These are phyloP conservation scores for Musca vetustissima DNA, from an alignment of 1,140 invertebrate genomes.

Conservation along the genomic window DNA sequence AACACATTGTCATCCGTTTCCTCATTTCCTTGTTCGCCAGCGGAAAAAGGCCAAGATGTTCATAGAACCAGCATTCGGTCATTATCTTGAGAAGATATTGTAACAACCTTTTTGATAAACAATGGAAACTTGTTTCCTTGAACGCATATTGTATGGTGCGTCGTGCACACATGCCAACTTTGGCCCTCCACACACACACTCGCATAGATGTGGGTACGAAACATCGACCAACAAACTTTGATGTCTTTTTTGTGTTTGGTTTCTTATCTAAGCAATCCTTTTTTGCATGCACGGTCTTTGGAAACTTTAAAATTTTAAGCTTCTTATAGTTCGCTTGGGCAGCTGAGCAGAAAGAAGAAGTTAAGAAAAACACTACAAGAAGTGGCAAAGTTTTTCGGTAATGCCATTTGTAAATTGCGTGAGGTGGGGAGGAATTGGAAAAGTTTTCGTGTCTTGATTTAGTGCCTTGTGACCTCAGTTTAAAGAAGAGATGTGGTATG, in stretches of 20 bases:
- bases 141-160: no score
- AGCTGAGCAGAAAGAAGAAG: no score
- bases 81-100: constrained; percentile 11
- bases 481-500: constrained; percentile 48
- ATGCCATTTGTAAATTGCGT: neutral
- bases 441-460: constrained; percentile 49
- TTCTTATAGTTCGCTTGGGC: constrained; percentile 5
- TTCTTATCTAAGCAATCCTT: constrained; percentile 20
- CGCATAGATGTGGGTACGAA: neutral
- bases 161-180: no score
- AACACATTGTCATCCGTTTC: constrained; percentile 6
- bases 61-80: neutral
- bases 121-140: neutral
- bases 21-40: no score
- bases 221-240: neutral
- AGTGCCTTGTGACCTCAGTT: constrained; percentile 56
- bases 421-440: neutral
- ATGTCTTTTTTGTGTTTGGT: no score
- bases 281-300: neutral
- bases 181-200: no score
- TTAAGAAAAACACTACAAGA: constrained; percentile 12
- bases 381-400: neutral
- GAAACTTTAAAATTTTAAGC: constrained; percentile 21
- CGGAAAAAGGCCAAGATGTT: no score
- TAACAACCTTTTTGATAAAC: constrained; percentile 5